Evolutionary conservation across 1,140 invertebrate species (phyloP), one percentile per base, ranked within the genome.

Genomic region (Tetramorium alpestre): DNA sequence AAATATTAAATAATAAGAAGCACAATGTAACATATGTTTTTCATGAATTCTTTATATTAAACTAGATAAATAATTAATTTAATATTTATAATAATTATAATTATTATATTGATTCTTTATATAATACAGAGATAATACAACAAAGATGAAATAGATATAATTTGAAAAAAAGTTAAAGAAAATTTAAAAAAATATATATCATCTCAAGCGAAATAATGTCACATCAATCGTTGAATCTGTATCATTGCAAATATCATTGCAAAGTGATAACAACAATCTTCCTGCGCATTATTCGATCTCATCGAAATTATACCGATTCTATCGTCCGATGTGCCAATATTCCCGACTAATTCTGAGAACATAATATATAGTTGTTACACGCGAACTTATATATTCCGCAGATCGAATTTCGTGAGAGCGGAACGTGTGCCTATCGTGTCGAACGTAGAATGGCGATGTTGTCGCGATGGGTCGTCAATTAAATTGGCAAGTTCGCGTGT

Each of bases 401-500:
- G 80, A 84, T 75, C n/a, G n/a, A 84, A 84, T 84, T 51, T 75
- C 69, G n/a, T 22, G n/a, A 13, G 16, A 58, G 13, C 41, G 10
- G 18, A 73, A 84, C 54, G 47, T 18, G 44, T 28, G 54, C 6
- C 54, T 60, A 11, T 84, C 38, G 47, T 7, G 18, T 70, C 22
- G 47, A 3, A 69, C 8, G n/a, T 70, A 54, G 8, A 25, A 47
- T 70, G 65, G 11, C 33, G 33, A 70, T 67, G 67, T 47, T 33
- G 33, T 54, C 64, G 33, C 33, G 28, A 69, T 54, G 38, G 7
- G 25, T 62, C 69, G 80, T 84, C 47, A 75, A 84, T 84, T 84
- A 84, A 84, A 84, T 84, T 84, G 54, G 10, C 80, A 84, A 75
- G 80, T 73, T 82, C 11, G 51, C 41, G 28, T 13, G 41, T 33